These are phyloP conservation scores for Tretioscincus oriximinensis DNA, from an alignment of 2,113 vertebrate genomes.

Conservation along the genomic window DNA sequence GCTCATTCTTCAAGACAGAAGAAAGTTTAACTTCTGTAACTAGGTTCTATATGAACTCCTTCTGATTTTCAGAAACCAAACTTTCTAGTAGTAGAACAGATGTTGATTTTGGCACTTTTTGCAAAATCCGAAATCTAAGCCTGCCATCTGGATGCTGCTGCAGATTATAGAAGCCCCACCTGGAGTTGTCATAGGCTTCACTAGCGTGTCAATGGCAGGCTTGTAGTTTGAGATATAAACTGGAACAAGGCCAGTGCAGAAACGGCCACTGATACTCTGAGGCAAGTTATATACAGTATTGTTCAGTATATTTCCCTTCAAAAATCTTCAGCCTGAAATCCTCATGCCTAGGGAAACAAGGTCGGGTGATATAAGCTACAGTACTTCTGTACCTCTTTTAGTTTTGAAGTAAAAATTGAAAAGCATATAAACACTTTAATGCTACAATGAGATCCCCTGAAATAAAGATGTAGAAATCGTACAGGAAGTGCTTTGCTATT, in stretches of 20 bases:
- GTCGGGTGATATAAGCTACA: neutral
- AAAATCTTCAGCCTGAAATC: neutral
- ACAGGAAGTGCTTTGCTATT: rapidly evolving
- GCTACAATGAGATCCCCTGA: rapidly evolving
- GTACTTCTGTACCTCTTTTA: neutral
- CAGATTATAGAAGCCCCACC: too few species aligned
- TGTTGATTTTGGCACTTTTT: neutral
- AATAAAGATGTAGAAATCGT: neutral
- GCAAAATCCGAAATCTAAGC: neutral
- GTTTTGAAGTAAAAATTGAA: neutral
- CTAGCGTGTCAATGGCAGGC: too few species aligned
- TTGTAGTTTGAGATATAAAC: too few species aligned
- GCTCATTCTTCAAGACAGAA: too few species aligned
- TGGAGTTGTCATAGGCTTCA: too few species aligned
- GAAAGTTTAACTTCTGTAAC: too few species aligned
- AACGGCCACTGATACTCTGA: too few species aligned
- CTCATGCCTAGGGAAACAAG: neutral
- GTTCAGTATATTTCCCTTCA: neutral
- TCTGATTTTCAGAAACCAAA: neutral
- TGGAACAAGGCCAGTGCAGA: too few species aligned
- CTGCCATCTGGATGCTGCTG: too few species aligned
- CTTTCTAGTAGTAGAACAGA: neutral
- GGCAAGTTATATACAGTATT: too few species aligned
- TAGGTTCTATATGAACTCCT: neutral
- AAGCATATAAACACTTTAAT: neutral